A percentile compares a stretch with the other conserved stretches of the same genome.
Evolutionary conservation across 1,140 invertebrate species (phyloP).

Genomic region (Lethrus apterus): DNA sequence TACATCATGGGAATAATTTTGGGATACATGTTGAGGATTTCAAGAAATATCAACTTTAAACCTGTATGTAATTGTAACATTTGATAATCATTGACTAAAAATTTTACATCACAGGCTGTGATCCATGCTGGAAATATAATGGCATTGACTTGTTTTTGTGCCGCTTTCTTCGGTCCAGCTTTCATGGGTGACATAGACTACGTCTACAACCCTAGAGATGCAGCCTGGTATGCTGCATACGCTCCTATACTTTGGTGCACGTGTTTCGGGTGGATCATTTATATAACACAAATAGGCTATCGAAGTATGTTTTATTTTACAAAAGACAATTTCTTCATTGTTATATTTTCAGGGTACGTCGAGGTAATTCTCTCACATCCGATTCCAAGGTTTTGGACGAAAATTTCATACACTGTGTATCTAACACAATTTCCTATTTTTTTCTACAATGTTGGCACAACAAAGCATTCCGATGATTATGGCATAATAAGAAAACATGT

Average conservation of each 20-base stretch:
- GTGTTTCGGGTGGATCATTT: constrained; percentile 58
- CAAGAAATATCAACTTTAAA: constrained; percentile 36
- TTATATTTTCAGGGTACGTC: constrained; percentile 6
- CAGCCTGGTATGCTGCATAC: constrained; percentile 62
- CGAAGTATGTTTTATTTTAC: constrained; percentile 45
- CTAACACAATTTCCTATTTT: constrained; percentile 52
- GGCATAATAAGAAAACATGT: constrained; percentile 40
- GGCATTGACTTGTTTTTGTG: constrained; percentile 39
- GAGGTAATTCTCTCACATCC: constrained; percentile 1
- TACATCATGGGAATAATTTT: constrained; percentile 63
- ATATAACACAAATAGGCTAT: constrained; percentile 54
- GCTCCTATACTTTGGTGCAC: constrained; percentile 64
- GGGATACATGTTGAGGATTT: constrained; percentile 52
- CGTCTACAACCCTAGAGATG: constrained; percentile 55
- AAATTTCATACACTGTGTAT: constrained; percentile 51
- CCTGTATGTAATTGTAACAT: no score
- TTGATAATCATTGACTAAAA: no score
- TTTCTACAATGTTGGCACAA: constrained; percentile 50
- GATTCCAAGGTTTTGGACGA: constrained; percentile 23
- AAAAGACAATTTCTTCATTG: no score
- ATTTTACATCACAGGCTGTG: constrained; percentile 45
- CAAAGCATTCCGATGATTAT: constrained; percentile 44
- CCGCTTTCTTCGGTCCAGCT: constrained; percentile 53
- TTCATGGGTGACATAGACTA: constrained; percentile 60
- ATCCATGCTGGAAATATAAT: constrained; percentile 45